A percentile compares a stretch with the other conserved stretches of the same genome.
Conservation (phyloP, 2,113 vertebrate genomes). For the Gallinago media region DNA sequence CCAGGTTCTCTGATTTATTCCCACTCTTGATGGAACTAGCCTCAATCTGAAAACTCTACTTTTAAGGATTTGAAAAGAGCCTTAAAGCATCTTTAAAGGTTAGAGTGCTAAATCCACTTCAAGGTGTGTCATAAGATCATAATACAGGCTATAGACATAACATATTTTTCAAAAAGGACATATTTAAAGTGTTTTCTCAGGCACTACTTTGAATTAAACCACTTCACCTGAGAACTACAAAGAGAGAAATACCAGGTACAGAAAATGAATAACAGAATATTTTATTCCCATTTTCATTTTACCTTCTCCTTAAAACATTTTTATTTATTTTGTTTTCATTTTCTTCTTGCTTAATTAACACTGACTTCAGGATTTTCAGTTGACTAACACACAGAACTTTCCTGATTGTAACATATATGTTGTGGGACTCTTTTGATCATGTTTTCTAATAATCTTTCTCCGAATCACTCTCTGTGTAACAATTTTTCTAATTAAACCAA, state of each 20-base stretch:
- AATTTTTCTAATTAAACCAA: neutral
- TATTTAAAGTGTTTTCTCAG: neutral
- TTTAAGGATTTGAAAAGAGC: conserved; percentile 1
- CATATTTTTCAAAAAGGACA: neutral
- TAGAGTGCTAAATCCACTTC: neutral
- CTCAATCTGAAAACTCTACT: neutral
- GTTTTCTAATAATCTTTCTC: neutral
- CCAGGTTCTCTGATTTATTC: conserved; percentile 31
- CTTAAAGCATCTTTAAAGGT: neutral
- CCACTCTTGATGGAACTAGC: neutral
- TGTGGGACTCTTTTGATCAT: neutral
- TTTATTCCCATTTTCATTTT: neutral
- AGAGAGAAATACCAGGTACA: neutral
- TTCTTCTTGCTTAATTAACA: neutral
- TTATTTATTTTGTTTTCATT: neutral
- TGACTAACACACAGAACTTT: neutral
- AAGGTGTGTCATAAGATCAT: neutral
- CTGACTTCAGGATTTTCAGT: neutral
- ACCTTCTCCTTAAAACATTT: neutral
- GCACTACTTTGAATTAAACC: neutral
- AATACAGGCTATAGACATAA: neutral
- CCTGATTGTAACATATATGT: neutral
- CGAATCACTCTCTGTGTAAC: neutral
- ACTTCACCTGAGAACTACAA: neutral
- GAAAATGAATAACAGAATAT: neutral